Evolutionary conservation across 2,888 invertebrate genomes (phyloP), one percentile per base, ranked within the genome.

Genomic region (Orthosia incerta): DNA sequence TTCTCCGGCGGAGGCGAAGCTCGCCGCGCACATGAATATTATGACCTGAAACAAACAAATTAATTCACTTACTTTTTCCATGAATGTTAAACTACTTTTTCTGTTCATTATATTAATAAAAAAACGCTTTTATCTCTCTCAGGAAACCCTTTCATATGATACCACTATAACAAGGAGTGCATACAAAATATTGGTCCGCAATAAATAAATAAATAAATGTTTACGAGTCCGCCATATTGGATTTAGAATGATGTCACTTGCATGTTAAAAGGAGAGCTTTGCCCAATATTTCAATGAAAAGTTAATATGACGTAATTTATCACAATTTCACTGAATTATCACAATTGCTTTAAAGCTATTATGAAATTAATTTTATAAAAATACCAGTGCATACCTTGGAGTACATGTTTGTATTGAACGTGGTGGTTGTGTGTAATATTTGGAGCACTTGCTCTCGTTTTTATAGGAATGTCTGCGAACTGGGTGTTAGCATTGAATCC

Each of bases 1-100:
- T 84, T 96, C 90, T 80, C 97, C 97, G 70, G 97, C 97, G 89
- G 96, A 96, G 88, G 97, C 97, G 80, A 96, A 94, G 84, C 97
- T 97, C 92, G 97, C 95, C 86, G 95, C 93, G 89, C 97, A 96
- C 89, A 96, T 93, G 88, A 97, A 91, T 71, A 97, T 91, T 83
- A 97, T 88, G 82, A 97, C 93, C 97, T 95, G 66, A 66, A 68
- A 55, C 1, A 20, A 66, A 51, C 4, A 13, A 50, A 3, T 51
- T 16, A 39, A 31, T 31, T 12, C 18, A 11, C n/a, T 26, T 1
- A 15, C 31, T 16, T 23, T 55, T 26, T 11, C 11, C 56, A 31
- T 26, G 7, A 4, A 23, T n/a, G 7, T 51, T n/a, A 11, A 11
- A n/a, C 0, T 11, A 55, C 13, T 23, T 31, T 20, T 3, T 23